Conservation (phyloP, 1,140 invertebrate genomes). For the Paralvinella palmiformis region DNA sequence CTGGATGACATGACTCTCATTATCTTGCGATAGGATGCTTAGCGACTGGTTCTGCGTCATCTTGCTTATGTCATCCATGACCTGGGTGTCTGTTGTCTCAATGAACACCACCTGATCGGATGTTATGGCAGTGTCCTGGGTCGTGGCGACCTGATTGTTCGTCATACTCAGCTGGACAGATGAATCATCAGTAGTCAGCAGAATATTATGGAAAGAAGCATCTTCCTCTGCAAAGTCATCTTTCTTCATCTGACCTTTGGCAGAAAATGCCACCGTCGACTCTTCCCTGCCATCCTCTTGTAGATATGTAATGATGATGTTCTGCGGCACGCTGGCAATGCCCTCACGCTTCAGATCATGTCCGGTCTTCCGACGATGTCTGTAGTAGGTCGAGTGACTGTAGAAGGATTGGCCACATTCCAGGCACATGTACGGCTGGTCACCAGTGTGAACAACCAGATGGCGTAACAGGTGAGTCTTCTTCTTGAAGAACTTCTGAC, state of each 20-base stretch:
- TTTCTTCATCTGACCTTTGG: not conserved
- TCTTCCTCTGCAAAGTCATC: no score
- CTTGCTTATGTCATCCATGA: no score
- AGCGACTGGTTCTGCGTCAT: no score
- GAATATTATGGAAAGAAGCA: no score
- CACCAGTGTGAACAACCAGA: slow-evolving; percentile 13
- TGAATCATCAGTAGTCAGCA: no score
- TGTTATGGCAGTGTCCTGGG: no score
- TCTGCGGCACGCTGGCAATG: slow-evolving; percentile 15
- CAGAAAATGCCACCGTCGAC: not conserved
- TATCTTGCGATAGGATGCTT: no score
- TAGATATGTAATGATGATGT: slow-evolving; percentile 17
- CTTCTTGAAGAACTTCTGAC: slow-evolving; percentile 15
- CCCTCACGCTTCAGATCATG: slow-evolving; percentile 16
- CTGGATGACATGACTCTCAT: no score
- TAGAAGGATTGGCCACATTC: slow-evolving; percentile 13
- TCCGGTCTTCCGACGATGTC: slow-evolving; percentile 10
- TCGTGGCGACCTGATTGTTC: no score
- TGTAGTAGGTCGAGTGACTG: slow-evolving; percentile 14
- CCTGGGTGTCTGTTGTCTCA: no score
- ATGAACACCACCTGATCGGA: no score
- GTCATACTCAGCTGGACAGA: no score
- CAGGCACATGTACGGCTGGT: slow-evolving; percentile 8
- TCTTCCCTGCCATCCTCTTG: not conserved
- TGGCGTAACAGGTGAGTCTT: slow-evolving; percentile 17